Evolutionary conservation across 2,888 invertebrate species (phyloP).

Genomic region (Athalia rosae): DNA sequence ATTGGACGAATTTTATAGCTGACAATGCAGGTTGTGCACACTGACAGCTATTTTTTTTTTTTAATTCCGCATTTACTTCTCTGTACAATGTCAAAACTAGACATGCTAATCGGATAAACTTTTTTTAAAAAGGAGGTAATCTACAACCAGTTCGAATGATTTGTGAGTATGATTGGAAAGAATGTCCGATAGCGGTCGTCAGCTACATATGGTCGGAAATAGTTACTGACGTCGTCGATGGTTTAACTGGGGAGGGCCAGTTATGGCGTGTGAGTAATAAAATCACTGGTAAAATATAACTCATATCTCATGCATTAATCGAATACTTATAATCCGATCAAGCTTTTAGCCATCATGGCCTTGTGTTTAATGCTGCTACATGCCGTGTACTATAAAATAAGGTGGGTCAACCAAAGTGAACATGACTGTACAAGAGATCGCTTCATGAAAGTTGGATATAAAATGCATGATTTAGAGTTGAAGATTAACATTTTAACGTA

Average conservation of each 20-base stretch:
- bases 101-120: not conserved
- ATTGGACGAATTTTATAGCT: not conserved
- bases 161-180: conserved; percentile 63
- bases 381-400: conserved; percentile 56
- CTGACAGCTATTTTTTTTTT: too few relatives aligned
- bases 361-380: conserved; percentile 56
- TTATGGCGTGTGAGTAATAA: conserved; percentile 60
- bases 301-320: not conserved
- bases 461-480: conserved; percentile 66
- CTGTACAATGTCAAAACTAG: not conserved
- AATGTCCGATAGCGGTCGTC: conserved; percentile 61
- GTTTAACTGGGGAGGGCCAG: conserved; percentile 60
- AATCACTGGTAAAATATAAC: too few relatives aligned
- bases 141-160: conserved; percentile 61
- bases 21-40: too few relatives aligned
- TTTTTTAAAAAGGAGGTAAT: conserved; percentile 64
- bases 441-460: conserved; percentile 59
- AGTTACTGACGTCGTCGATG: conserved; percentile 67
- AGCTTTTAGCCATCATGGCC: conserved; percentile 59
- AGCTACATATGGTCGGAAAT: conserved; percentile 68
- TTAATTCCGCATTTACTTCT: too few relatives aligned
- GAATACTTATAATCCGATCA: conserved; percentile 31
- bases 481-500: conserved; percentile 66
- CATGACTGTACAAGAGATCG: conserved; percentile 45
- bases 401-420: conserved; percentile 51